Percentiles rank a stretch among this genome's conserved stretches.
phyloP scores from a whole-genome alignment of 1,140 invertebrate species.

The Drosophila busckii region DNA sequence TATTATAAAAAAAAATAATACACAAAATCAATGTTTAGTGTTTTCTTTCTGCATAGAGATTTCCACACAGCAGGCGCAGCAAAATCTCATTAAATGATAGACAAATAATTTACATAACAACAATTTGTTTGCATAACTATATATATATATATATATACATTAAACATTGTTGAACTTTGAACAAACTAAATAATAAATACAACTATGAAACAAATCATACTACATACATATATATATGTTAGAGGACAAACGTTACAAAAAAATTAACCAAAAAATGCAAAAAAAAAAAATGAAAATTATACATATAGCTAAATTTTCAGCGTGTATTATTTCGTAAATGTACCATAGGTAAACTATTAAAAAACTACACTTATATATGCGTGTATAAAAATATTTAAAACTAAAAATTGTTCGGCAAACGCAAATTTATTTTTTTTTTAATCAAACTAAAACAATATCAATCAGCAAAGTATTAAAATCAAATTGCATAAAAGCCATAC shows the following conservation, averaged over 20 bases:
- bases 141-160: conserved; percentile 26
- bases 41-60: conserved; percentile 65
- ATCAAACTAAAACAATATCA: too few relatives aligned
- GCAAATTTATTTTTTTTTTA: too few relatives aligned
- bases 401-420: conserved; percentile 39
- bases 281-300: conserved; percentile 31
- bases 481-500: too few relatives aligned
- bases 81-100: conserved; percentile 74
- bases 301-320: conserved; percentile 59
- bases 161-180: conserved; percentile 61
- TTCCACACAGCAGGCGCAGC: too few relatives aligned
- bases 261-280: conserved; percentile 15
- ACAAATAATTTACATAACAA: conserved; percentile 63
- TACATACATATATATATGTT: conserved; percentile 22
- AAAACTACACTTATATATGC: conserved; percentile 21
- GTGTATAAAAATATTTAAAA: conserved; percentile 24
- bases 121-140: conserved; percentile 22
- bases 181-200: conserved; percentile 44
- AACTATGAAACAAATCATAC: conserved; percentile 21
- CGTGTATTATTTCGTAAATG: conserved; percentile 64
- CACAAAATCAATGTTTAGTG: conserved; percentile 66
- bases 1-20: conserved; percentile 43
- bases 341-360: conserved; percentile 56
- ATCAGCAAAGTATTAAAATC: too few relatives aligned
- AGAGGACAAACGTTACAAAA: conserved; percentile 31